These are phyloP conservation scores for Brachionus angularis DNA, from an alignment of 1,140 invertebrate genomes.

Conservation along the genomic window DNA sequence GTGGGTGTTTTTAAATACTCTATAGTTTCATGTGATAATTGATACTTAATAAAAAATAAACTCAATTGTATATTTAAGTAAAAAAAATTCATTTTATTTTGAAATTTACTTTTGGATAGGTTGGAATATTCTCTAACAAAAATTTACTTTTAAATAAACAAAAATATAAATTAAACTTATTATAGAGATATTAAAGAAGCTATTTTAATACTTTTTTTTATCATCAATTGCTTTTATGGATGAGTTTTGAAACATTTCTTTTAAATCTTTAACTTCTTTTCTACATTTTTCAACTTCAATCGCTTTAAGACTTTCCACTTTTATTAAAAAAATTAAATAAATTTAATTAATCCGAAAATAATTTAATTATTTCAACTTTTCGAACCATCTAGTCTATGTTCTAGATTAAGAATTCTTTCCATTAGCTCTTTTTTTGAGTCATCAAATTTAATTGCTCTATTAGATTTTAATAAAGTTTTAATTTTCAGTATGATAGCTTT, in stretches of 20 bases:
- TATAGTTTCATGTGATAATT: slow-evolving; percentile 57
- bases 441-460: slow-evolving; percentile 12
- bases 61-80: too few species aligned
- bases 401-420: slow-evolving; percentile 27
- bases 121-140: slow-evolving; percentile 13
- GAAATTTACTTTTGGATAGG: slow-evolving; percentile 47
- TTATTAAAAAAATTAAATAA: neutral
- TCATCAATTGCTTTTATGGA: neutral
- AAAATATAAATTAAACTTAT: neutral
- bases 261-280: slow-evolving; percentile 34
- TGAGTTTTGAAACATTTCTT: slow-evolving; percentile 29
- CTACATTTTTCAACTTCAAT: slow-evolving; percentile 34
- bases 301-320: slow-evolving; percentile 25
- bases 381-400: slow-evolving; percentile 32
- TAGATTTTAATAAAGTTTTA: neutral
- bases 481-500: too few species aligned
- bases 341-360: neutral
- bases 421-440: slow-evolving; percentile 27
- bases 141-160: slow-evolving; percentile 15
- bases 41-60: too few species aligned
- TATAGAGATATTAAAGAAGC: neutral
- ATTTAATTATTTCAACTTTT: slow-evolving; percentile 13
- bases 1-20: slow-evolving; percentile 59
- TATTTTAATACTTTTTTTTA: slow-evolving; percentile 1
- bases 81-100: too few species aligned